Evolutionary conservation across 2,797 vertebrate genomes (phyloP), one percentile per base, ranked within the genome.

Genomic region (Eidolon dupreanum): DNA sequence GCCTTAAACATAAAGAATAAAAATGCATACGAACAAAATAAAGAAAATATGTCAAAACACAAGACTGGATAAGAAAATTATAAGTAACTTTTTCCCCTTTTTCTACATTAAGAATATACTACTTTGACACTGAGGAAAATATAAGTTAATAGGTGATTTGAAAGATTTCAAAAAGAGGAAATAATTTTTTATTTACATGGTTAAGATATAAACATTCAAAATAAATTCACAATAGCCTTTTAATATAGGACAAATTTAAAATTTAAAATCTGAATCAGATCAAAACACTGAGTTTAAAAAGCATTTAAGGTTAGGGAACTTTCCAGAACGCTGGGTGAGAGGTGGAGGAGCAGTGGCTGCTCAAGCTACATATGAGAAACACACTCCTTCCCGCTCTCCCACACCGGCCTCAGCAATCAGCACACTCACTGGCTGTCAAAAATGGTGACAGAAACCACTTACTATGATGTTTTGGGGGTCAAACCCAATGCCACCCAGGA

Each of bases 191-290:
- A 90, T 75, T 77, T 83, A 55, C 51, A 94, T 7, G 11, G 13
- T 55, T 86, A 75, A 83, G 13, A 70, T n/a, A 84, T 41, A 93
- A 89, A 79, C 20, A 77, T 81, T 88, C 31, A 75, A 79, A 66
- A 70, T 84, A 90, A 90, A 88, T 88, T 81, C 41, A 73, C 1
- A 78, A 73, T 28, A 93, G 53, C 88, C 19, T 78, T 43, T 81
- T 49, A 82, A 57, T 59, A 24, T 85, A 71, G 96, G 68, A 93
- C 6, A 86, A 91, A 94, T 91, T 96, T 81, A 97, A 59, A 96
- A 97, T 92, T 65, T 88, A 98, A 98, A 97, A 93, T 96, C 92
- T 49, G 49, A 97, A 96, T 98, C 97, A 97, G 93, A 97, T 84
- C 86, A 97, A 97, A 98, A 94, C 28, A 95, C 8, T 90, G 28